These are phyloP conservation scores for Fabriciana adippe DNA, from an alignment of 2,888 invertebrate species.

Conservation along the genomic window DNA sequence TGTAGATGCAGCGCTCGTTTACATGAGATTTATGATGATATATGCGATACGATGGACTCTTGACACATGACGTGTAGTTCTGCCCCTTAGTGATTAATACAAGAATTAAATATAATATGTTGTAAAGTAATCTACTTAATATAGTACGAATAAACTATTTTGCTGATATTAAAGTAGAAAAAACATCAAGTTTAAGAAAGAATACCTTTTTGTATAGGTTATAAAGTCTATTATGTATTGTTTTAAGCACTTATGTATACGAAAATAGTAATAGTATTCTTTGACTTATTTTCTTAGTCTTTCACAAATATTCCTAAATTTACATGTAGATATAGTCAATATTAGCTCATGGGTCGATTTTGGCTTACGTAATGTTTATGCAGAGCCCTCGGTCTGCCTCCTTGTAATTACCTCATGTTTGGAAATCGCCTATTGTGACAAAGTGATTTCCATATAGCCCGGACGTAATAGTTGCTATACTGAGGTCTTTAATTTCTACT, in stretches of 20 bases:
- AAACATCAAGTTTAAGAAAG: too few species aligned
- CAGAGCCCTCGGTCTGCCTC: slow-evolving; percentile 20
- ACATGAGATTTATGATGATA: slow-evolving; percentile 31
- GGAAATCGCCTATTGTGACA: slow-evolving; percentile 15
- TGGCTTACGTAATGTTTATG: slow-evolving; percentile 25
- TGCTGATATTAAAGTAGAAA: too few species aligned
- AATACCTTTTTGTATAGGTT: too few species aligned
- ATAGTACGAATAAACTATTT: too few species aligned
- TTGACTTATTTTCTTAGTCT: too few species aligned
- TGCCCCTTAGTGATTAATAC: slow-evolving; percentile 24
- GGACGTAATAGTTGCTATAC: not conserved
- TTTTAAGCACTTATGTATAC: too few species aligned
- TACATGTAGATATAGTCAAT: not conserved
- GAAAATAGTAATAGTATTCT: too few species aligned
- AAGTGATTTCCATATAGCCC: slow-evolving; percentile 15
- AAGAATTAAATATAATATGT: not conserved
- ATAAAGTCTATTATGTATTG: too few species aligned
- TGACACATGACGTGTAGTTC: slow-evolving; percentile 12
- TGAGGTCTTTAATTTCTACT: slow-evolving; percentile 3
- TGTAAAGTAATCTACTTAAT: not conserved
- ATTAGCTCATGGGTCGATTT: not conserved
- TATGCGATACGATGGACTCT: slow-evolving; percentile 28
- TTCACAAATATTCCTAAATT: not conserved
- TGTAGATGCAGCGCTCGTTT: slow-evolving; percentile 21
- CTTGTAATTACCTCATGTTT: slow-evolving; percentile 32